Percentiles rank a stretch among this genome's conserved stretches.
Conservation (phyloP, 2,113 vertebrate genomes). For the Chamaea fasciata region DNA sequence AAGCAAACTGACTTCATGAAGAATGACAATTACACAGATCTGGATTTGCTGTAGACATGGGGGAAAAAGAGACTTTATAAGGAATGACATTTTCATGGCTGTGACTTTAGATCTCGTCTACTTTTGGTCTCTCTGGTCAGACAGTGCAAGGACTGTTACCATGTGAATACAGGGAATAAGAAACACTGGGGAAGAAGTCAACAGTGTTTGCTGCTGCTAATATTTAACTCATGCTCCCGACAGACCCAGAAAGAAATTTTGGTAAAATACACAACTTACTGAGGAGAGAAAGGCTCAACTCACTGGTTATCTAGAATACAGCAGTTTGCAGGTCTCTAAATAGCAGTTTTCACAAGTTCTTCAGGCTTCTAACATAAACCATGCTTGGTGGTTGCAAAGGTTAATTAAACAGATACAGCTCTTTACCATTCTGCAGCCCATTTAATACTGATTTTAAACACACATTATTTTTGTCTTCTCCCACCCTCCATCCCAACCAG, state of each 20-base stretch:
- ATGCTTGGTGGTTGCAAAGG: background rate
- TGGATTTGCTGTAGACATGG: background rate
- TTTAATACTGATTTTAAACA: background rate
- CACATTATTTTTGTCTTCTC: background rate
- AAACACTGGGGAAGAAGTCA: background rate
- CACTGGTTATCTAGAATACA: background rate
- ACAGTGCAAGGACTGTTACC: background rate
- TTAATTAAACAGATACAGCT: background rate
- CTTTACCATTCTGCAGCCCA: background rate
- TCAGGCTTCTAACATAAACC: background rate
- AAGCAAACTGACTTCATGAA: background rate
- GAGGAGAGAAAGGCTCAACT: background rate
- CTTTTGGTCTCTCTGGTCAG: background rate
- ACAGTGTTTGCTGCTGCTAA: background rate
- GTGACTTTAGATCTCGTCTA: background rate
- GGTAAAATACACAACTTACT: background rate
- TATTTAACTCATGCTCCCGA: background rate
- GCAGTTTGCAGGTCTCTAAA: background rate
- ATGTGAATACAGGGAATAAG: background rate
- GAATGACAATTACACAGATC: background rate
- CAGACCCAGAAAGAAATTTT: background rate
- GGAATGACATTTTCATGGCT: background rate
- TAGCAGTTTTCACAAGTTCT: background rate
- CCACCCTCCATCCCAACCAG: background rate
- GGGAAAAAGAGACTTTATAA: background rate